Evolutionary conservation across 2,888 invertebrate species (phyloP), one percentile per base, ranked within the genome.

Genomic region (Bugula neritina): DNA sequence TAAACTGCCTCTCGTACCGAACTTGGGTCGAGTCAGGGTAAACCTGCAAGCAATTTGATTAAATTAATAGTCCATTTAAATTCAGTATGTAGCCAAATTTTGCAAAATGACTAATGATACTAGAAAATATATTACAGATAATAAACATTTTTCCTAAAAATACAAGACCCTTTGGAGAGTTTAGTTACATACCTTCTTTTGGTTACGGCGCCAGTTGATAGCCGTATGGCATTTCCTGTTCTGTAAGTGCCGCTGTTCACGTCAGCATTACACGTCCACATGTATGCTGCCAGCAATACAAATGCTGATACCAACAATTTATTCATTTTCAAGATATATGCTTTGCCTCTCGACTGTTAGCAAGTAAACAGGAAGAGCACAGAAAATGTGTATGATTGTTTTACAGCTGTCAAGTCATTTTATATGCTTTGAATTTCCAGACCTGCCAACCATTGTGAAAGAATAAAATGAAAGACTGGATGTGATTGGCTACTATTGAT

Each of bases 31-130:
- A 13, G 63, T 63, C 63, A 63, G 31, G 10, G 63, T 29, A n/a
- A 63, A 63, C 63, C 63, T 63, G 25, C 17, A 57, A 57, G 25
- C 23, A 57, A 57, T 52, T n/a, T n/a, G n/a, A n/a, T n/a, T 13
- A 52, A 52, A 52, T 13, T 13, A 52, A 52, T 13, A 52, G 21
- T 52, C 21, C 10, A 21, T 21, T 21, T 52, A 13, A 52, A 13
- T 52, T 52, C 52, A 52, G 21, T 52, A 10, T 52, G 52, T 52
- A 52, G 21, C 10, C 10, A 52, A 21, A 13, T 52, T 13, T 52
- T 21, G 21, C 21, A 13, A 52, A 13, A 52, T 52, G 21, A 52
- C 52, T 52, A 52, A 52, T 13, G 52, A 13, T 52, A 13, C 21
- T 13, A 10, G 21, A 52, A 52, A 52, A 52, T 13, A 52, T 13